Conservation (phyloP, 2,797 vertebrate species). For the Peromyscus aztecus region DNA sequence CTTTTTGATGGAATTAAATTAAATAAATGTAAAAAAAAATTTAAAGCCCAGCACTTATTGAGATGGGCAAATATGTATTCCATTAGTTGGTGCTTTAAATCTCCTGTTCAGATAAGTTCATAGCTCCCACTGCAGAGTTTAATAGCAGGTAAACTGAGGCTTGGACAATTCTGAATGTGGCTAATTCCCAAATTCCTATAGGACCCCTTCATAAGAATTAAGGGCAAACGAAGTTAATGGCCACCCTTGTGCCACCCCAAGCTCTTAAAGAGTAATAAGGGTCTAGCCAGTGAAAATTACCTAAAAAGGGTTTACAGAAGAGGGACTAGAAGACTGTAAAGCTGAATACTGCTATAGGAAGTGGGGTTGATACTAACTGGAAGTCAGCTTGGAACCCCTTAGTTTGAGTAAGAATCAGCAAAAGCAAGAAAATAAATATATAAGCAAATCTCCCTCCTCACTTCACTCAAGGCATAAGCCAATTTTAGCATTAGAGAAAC, state of each 20-base stretch:
- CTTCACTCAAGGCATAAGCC: slow-evolving; percentile 40
- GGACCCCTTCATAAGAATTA: slow-evolving; percentile 51
- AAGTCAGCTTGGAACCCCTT: slow-evolving; percentile 7
- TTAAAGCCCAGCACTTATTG: neutral
- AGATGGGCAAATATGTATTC: slow-evolving; percentile 11
- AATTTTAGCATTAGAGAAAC: slow-evolving; percentile 47
- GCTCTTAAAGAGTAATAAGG: neutral
- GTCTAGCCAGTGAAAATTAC: neutral
- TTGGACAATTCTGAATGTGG: slow-evolving; percentile 20
- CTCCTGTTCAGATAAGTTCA: neutral
- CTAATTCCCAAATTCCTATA: slow-evolving; percentile 15
- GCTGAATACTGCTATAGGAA: slow-evolving; percentile 46
- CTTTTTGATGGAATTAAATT: slow-evolving; percentile 69
- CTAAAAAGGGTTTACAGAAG: neutral
- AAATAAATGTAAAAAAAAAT: slow-evolving; percentile 59
- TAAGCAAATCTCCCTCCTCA: slow-evolving; percentile 6
- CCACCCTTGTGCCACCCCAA: neutral
- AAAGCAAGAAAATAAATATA: slow-evolving; percentile 64
- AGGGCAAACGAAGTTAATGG: neutral
- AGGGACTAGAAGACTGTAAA: slow-evolving; percentile 28
- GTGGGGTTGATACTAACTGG: neutral
- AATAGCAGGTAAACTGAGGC: slow-evolving; percentile 17
- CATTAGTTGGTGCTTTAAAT: slow-evolving; percentile 2
- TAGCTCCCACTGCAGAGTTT: neutral
- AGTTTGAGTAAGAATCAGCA: slow-evolving; percentile 63